Evolutionary conservation across 2,797 vertebrate species (phyloP).

Genomic region (Syndactyla subalaris): DNA sequence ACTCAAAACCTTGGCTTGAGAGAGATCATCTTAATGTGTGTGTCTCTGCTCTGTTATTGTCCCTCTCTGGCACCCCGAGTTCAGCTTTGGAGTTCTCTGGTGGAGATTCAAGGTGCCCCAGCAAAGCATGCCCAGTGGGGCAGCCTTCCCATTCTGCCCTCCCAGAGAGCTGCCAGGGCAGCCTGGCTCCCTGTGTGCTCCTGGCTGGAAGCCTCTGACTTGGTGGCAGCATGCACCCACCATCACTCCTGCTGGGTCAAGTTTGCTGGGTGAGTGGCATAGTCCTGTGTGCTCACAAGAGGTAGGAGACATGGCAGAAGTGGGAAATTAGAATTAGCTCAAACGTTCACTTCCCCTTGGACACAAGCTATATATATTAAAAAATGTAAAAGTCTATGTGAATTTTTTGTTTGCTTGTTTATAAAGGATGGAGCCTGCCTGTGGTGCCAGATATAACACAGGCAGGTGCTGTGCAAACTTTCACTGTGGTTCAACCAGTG

Average conservation of each 20-base stretch:
- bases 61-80: no score
- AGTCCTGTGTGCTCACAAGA: not conserved
- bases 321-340: not conserved
- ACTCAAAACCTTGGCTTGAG: not conserved
- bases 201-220: not conserved
- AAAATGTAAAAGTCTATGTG: not conserved
- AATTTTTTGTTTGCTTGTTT: not conserved
- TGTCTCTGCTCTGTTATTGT: no score
- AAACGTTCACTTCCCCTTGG: not conserved
- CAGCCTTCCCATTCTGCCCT: not conserved
- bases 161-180: not conserved
- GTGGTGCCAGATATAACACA: not conserved
- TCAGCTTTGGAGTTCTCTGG: no score
- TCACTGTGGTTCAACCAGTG: not conserved
- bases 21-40: accelerated
- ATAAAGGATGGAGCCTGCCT: not conserved
- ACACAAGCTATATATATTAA: not conserved
- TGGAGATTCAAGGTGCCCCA: accelerated
- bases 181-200: not conserved
- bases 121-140: accelerated
- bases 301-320: not conserved
- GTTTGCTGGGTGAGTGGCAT: not conserved
- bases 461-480: slow-evolving; percentile 58
- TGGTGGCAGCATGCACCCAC: accelerated
- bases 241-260: not conserved